Evolutionary conservation across 1,140 invertebrate species (phyloP), one percentile per base, ranked within the genome.

Genomic region (Caerostris extrusa): DNA sequence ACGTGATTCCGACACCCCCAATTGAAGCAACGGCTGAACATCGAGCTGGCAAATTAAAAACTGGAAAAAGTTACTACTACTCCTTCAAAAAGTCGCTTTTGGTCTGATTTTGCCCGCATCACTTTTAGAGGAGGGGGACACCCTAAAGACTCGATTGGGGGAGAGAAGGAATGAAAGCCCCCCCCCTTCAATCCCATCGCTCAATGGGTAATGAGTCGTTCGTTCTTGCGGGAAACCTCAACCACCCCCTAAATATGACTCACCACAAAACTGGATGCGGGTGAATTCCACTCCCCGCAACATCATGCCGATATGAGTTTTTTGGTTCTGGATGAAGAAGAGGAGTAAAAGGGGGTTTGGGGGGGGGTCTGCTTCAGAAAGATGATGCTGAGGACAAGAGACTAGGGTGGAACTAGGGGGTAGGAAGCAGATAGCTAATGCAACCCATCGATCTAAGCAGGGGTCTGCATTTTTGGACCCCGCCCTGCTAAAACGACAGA

Each of bases 161-260:
- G 69, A 34, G 34, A 6, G 69, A 34, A 34, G 7, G 69, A 71
- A 19, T 7, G 12, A 34, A 71, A 71, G 19, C 56, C 56, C 17
- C 17, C n/a, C 85, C 67, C 69, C 10, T 14, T 50, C 71, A 6
- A 7, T 17, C 90, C 64, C 83, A 55, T 61, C 57, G 56, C 92
- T 88, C 92, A 61, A 82, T 93, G 92, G 85, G 88, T 93, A 93
- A 93, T 93, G 92, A 93, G 92, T 93, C 92, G 92, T 93, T 87
- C 57, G 64, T 77, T 88, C 85, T 93, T 93, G 92, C 92, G 92
- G 92, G 92, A 88, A 93, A 93, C 92, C 92, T 88, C 92, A 87
- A 93, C 92, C 50, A 56, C 34, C 91, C 91, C 82, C 91, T 86
- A 86, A 88, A 87, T 71, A 64, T 93, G 92, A 93, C 85, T 93